Conservation (phyloP, 2,888 invertebrate genomes). For the Nysson spinosus region DNA sequence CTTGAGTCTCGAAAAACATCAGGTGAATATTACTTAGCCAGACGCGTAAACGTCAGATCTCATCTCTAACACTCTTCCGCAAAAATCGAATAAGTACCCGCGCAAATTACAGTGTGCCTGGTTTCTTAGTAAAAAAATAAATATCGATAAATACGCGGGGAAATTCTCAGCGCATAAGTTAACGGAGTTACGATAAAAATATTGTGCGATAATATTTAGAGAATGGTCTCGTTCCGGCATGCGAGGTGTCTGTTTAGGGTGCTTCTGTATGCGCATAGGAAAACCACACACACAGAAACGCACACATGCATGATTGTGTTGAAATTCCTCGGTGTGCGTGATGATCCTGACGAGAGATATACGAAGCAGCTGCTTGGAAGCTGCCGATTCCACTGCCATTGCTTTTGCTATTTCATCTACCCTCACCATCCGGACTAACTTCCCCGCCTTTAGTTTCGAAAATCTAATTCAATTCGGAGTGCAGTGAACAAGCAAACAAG, state of each 20-base stretch:
- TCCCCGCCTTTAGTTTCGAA: background rate
- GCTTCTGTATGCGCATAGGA: constrained; percentile 25
- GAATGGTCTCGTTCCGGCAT: constrained; percentile 56
- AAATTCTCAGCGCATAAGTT: constrained; percentile 34
- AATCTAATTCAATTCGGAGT: background rate
- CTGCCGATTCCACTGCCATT: constrained; percentile 43
- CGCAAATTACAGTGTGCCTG: background rate
- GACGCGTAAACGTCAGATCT: too few species aligned
- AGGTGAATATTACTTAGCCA: too few species aligned
- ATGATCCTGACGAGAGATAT: constrained; percentile 69
- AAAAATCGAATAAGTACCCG: background rate
- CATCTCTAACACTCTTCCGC: background rate
- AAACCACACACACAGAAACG: too few species aligned
- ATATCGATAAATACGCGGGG: constrained; percentile 29
- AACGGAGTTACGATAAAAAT: constrained; percentile 53
- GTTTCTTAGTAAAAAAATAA: constrained; percentile 38
- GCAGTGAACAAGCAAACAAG: too few species aligned
- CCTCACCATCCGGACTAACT: constrained; percentile 3
- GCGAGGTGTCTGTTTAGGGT: constrained; percentile 41
- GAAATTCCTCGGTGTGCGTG: constrained; percentile 51
- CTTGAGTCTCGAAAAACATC: too few species aligned
- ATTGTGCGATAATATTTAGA: constrained; percentile 69
- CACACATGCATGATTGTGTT: too few species aligned
- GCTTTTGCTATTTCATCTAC: constrained; percentile 29
- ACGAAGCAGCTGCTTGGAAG: constrained; percentile 63